phyloP scores from a whole-genome alignment of 2,113 vertebrate species.

The Craseonycteris thonglongyai region DNA sequence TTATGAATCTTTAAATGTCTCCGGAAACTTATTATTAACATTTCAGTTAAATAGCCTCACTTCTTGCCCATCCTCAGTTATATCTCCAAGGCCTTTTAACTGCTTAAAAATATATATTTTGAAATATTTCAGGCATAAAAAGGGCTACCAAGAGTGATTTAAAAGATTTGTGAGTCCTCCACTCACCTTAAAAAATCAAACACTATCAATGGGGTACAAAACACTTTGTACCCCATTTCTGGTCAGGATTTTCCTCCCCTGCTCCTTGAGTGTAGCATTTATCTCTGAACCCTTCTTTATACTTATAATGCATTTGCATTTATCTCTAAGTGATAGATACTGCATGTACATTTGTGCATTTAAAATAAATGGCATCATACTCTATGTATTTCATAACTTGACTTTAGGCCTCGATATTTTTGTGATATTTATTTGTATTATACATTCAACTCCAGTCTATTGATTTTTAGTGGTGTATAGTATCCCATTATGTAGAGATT shows the following conservation, averaged over 20 bases:
- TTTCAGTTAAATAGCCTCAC: constrained; percentile 1
- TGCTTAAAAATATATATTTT: constrained; percentile 17
- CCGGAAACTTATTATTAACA: neutral
- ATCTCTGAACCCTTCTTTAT: neutral
- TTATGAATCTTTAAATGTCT: constrained; percentile 14
- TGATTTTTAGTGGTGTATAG: neutral
- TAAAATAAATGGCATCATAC: neutral
- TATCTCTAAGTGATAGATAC: neutral
- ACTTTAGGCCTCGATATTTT: neutral
- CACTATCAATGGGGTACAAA: neutral
- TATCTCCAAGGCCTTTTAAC: neutral
- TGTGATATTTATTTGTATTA: neutral
- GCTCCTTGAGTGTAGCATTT: neutral
- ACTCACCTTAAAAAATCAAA: neutral
- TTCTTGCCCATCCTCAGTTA: neutral
- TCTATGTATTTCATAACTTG: neutral
- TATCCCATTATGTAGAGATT: neutral
- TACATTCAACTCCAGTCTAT: neutral
- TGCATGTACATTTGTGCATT: neutral
- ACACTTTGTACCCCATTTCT: neutral
- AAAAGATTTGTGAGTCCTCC: neutral
- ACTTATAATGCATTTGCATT: neutral
- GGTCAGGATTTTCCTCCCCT: neutral
- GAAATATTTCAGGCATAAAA: neutral
- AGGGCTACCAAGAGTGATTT: neutral